These are phyloP conservation scores for Ceratotherium simum DNA, from an alignment of 2,113 vertebrate genomes.

Conservation along the genomic window DNA sequence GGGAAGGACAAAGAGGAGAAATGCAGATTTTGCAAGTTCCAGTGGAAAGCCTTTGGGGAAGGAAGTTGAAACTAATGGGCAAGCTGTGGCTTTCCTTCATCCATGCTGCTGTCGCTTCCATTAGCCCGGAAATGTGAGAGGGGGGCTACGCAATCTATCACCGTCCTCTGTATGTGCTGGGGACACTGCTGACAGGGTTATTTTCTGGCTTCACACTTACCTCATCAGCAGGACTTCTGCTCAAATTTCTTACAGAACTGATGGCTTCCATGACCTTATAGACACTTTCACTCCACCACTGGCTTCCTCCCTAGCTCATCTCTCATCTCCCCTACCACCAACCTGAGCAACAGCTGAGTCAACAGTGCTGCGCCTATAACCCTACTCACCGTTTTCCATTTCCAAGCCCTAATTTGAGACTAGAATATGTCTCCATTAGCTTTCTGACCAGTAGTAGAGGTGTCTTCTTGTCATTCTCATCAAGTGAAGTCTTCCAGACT, in stretches of 20 bases:
- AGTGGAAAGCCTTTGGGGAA: constrained; percentile 53
- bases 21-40: constrained; percentile 38
- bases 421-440: not conserved
- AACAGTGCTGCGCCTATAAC: not conserved
- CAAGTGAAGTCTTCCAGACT: not conserved
- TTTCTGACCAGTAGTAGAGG: not conserved
- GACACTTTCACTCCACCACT: not conserved
- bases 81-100: constrained; percentile 46
- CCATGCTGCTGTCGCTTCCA: not conserved
- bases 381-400: not conserved
- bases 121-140: constrained; percentile 61
- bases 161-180: not conserved
- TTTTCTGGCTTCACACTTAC: constrained; percentile 38
- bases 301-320: not conserved
- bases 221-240: constrained; percentile 18
- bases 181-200: not conserved
- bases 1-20: constrained; percentile 38
- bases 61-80: constrained; percentile 57
- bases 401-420: not conserved
- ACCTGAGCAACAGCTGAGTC: not conserved
- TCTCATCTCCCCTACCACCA: not conserved
- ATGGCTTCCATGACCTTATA: not conserved
- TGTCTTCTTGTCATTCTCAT: not conserved
- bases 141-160: constrained; percentile 5
- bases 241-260: not conserved